Percentiles rank a stretch among this genome's conserved stretches.
Evolutionary conservation across 2,797 vertebrate genomes (phyloP).

Genomic region (Philypnodon macrostomus): DNA sequence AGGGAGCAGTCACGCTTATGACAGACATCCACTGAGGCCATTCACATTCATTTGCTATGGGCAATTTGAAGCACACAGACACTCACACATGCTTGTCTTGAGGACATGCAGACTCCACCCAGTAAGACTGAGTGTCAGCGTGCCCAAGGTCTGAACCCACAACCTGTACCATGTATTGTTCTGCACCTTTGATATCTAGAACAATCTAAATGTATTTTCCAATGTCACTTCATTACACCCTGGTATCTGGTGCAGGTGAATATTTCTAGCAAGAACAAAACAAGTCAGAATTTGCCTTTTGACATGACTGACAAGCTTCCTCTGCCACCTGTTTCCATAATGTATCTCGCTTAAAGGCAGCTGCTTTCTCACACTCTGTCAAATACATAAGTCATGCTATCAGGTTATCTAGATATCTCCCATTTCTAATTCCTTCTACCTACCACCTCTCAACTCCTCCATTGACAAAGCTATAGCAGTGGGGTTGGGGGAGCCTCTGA

Average conservation of each 20-base stretch:
- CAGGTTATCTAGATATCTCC: conserved; percentile 59
- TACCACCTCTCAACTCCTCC: conserved; percentile 41
- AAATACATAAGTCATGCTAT: conserved; percentile 61
- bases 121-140: no score
- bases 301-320: conserved; percentile 49
- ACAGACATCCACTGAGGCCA: no score
- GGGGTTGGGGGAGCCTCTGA: conserved; percentile 47
- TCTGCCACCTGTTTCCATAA: conserved; percentile 37
- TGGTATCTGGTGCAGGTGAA: neutral
- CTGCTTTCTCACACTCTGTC: conserved; percentile 42
- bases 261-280: conserved; percentile 14
- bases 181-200: no score
- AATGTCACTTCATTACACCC: neutral
- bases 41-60: no score
- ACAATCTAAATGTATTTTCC: neutral
- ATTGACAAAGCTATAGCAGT: conserved; percentile 31
- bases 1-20: no score
- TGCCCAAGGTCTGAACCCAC: no score
- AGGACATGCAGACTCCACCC: no score
- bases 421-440: conserved; percentile 36
- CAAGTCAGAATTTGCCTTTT: conserved; percentile 21
- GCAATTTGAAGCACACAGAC: no score
- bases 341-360: conserved; percentile 33
- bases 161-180: no score
- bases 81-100: no score